Evolutionary conservation across 92 coral and sea anemone species (phyloP), one percentile per base, ranked within the genome.

Genomic region (Ricordea florida): DNA sequence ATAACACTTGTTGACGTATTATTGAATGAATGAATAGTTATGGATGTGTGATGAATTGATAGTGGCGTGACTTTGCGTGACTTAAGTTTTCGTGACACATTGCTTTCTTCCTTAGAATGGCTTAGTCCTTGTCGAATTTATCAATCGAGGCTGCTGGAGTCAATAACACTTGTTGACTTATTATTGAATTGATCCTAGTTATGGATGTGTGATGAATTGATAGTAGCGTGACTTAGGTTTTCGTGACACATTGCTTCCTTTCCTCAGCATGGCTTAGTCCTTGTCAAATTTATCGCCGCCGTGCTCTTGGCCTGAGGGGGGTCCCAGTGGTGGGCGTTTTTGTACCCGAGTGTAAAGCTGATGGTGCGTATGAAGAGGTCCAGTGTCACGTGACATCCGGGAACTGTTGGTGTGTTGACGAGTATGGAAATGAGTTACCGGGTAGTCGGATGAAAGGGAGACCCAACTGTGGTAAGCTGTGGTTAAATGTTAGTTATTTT

Each of bases 371-470:
- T 67, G 70, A 71, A 4, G 48, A 76, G 51, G 62, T 79, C 73
- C 96, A 90, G 86, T 90, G 96, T 62, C 89, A 90, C 83, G 51
- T 80, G 66, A 72, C 65, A 40, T 78, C 92, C 45, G 89, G 96
- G 2, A 77, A 38, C 80, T 90, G 96, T 61, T 90, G 96, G 96
- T 90, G 96, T 49, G 96, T 90, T 16, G 92, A 90, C 82, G 53
- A 52, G 43, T 33, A 24, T 62, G 96, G 96, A 6, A 87, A 74
- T 72, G 89, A 82, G 78, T 44, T 81, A 47, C 83, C 62, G 9
- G 87, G 83, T 6, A 90, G 92, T 25, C 81, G 89, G 41, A 65
- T 61, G 22, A 82, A 83, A 87, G 96, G 96, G 28, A 66, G 27
- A 33, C 66, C 86, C 2, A 81, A 75, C 49, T 87, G 92, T 35